Base-by-base conservation (phyloP, 2,888 invertebrate genomes). In the Brenthis ino region DNA sequence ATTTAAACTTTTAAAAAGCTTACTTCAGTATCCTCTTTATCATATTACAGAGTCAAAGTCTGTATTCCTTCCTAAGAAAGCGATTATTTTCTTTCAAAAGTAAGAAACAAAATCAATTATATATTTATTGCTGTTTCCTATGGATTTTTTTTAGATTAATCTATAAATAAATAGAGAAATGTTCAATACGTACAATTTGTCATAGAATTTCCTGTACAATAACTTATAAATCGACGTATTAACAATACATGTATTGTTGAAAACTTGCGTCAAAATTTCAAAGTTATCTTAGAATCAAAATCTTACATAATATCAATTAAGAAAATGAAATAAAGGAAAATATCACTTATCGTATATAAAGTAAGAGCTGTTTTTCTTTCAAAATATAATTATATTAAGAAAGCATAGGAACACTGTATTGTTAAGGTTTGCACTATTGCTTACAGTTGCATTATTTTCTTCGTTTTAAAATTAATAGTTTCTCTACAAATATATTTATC, bases 191-290 rank as follows among this genome's bases (percentile, higher is more conserved):
- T 47, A 43, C 28, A 64, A 71, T 68, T 68, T 71, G 71, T 71
- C 71, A 58, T 65, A 57, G 16, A 53, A 33, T 51, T 50, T 57
- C 55, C 54, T 63, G 24, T 63, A 51, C 20, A 66, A 63, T 37
- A 6, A 16, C 16, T 14, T 14, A 57, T 63, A 65, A 65, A 63
- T 68, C 53, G 54, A 60, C 43, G 43, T 50, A n/a, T 20, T 47
- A 68, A 70, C 68, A 68, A 71, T 65, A 51, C 16, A 8, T 6
- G 57, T 47, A 65, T 68, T 71, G 65, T 68, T 47, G 20, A 58
- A 48, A 48, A 54, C 51, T 60, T 67, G 43, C 55, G 37, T 43
- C 37, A 43, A 28, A 28, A 20, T 64, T 50, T 55, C n/a, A 53
- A 50, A 65, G n/a, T 65, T 65, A 66, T 63, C 69, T 69, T 55